These are phyloP conservation scores for Subacronicta megacephala DNA, from an alignment of 2,888 invertebrate genomes.

Conservation along the genomic window DNA sequence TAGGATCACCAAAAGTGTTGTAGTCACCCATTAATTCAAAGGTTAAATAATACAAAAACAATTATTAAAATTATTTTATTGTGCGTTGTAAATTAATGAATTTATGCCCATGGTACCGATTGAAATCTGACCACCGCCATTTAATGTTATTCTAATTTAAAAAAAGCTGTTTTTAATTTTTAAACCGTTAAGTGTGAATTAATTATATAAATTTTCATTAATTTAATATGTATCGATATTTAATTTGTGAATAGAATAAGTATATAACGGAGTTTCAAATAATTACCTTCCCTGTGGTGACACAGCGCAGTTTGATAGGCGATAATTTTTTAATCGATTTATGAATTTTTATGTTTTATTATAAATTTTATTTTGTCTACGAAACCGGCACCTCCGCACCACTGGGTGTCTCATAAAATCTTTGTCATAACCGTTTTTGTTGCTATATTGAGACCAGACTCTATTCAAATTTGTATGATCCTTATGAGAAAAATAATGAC, in stretches of 20 bases:
- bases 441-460: background rate
- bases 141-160: constrained; percentile 55
- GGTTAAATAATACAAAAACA: constrained; percentile 41
- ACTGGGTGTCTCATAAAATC: constrained; percentile 40
- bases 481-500: no score
- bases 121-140: constrained; percentile 44
- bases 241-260: constrained; percentile 55
- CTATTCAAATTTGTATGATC: no score
- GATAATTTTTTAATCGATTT: constrained; percentile 57
- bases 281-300: constrained; percentile 46
- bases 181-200: constrained; percentile 52
- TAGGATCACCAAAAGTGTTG: constrained; percentile 29
- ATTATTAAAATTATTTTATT: constrained; percentile 42
- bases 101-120: constrained; percentile 53
- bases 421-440: constrained; percentile 11
- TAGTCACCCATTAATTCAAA: constrained; percentile 44
- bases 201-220: constrained; percentile 42
- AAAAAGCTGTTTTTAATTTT: constrained; percentile 54
- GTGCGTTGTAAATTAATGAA: constrained; percentile 52
- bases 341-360: constrained; percentile 47
- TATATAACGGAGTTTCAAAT: constrained; percentile 38
- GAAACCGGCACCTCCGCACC: constrained; percentile 11
- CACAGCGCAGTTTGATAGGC: constrained; percentile 43
- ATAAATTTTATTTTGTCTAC: constrained; percentile 33
- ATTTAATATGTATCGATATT: constrained; percentile 56